Evolutionary conservation across 2,113 vertebrate species (phyloP).

Genomic region (Malurus elegans): DNA sequence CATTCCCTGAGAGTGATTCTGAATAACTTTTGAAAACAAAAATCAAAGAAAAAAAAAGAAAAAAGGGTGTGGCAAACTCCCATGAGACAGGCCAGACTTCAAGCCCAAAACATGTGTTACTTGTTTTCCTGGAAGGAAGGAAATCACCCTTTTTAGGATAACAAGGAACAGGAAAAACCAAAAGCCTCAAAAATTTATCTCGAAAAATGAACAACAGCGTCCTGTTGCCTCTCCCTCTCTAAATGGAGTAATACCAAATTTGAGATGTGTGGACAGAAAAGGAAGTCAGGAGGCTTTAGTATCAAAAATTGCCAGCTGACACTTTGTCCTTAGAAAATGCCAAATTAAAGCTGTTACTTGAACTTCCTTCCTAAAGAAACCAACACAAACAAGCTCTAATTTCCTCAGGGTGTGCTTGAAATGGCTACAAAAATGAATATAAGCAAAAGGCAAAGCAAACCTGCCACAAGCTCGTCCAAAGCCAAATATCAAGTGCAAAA

Average conservation of each 20-base stretch:
- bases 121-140: background rate
- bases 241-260: background rate
- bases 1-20: background rate
- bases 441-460: background rate
- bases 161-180: background rate
- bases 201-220: fast-evolving
- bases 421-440: background rate
- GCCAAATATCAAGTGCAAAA: background rate
- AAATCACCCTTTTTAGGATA: background rate
- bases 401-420: background rate
- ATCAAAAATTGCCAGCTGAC: background rate
- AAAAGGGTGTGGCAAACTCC: background rate
- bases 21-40: background rate
- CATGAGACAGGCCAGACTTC: background rate
- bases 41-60: background rate
- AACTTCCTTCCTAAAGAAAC: background rate
- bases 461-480: background rate
- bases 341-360: background rate
- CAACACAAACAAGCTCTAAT: background rate
- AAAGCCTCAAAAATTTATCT: background rate
- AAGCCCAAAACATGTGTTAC: background rate
- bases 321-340: background rate
- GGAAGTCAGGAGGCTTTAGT: background rate
- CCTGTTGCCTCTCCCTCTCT: background rate
- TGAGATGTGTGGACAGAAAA: background rate